A percentile compares a stretch with the other conserved stretches of the same genome.
Conservation (phyloP, 2,113 vertebrate genomes). For the Eclectus roratus region DNA sequence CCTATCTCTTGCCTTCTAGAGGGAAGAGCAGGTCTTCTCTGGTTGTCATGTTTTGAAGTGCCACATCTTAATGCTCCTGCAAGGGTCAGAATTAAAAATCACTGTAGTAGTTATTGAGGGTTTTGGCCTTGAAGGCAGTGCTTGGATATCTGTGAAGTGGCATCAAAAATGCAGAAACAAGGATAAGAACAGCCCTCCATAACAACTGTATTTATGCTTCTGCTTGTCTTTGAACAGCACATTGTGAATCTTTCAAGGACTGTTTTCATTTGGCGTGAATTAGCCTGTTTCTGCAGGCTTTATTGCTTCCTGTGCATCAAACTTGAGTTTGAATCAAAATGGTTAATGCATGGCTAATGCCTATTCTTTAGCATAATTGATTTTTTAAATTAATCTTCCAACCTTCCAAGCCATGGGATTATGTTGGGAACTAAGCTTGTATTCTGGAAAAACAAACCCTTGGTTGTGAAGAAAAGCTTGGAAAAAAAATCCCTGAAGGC, state of each 20-base stretch:
- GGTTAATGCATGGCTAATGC: slow-evolving; percentile 1
- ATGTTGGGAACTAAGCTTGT: slow-evolving; percentile 13
- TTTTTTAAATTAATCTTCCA: slow-evolving; percentile 34
- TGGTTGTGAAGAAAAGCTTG: slow-evolving; percentile 36
- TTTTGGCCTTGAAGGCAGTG: background rate
- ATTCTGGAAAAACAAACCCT: slow-evolving; percentile 20
- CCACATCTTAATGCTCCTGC: background rate
- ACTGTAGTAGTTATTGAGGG: background rate
- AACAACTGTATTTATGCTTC: background rate
- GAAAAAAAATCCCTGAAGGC: background rate
- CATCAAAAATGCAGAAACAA: background rate
- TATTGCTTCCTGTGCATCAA: background rate
- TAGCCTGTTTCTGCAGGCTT: background rate
- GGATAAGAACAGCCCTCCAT: background rate
- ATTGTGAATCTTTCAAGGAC: slow-evolving; percentile 2
- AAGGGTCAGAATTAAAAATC: background rate
- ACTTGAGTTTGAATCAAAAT: background rate
- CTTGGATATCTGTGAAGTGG: background rate
- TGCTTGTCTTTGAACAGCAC: background rate
- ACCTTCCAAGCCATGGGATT: slow-evolving; percentile 19
- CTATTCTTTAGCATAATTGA: background rate
- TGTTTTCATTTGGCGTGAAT: background rate
- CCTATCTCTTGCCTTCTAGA: background rate
- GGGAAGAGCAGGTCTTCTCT: background rate
- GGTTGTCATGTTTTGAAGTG: background rate